A percentile compares a stretch with the other conserved stretches of the same genome.
These are phyloP conservation scores for Itoplectis maculator DNA, from an alignment of 2,888 invertebrate species.

Conservation along the genomic window DNA sequence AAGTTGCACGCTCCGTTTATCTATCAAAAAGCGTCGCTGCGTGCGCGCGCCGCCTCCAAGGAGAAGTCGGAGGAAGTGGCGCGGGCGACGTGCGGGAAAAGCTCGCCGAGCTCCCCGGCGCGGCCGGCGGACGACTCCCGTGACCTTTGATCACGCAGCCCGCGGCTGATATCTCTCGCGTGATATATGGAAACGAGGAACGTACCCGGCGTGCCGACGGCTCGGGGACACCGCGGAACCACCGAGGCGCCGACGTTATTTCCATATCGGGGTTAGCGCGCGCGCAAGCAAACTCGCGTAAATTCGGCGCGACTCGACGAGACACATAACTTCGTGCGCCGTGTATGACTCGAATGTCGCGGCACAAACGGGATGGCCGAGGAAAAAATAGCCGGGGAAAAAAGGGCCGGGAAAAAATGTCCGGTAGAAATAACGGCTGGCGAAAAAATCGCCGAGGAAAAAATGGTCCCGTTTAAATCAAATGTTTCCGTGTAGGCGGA, in stretches of 20 bases:
- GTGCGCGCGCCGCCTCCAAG: too few species aligned
- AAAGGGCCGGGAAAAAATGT: too few species aligned
- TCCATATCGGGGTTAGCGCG: slow-evolving; percentile 74
- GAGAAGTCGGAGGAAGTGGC: not conserved
- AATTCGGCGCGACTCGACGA: slow-evolving; percentile 59
- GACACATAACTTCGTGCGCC: too few species aligned
- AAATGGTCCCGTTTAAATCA: too few species aligned
- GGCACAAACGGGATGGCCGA: too few species aligned
- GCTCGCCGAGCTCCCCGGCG: slow-evolving; percentile 16
- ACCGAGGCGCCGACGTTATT: slow-evolving; percentile 68
- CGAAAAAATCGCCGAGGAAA: too few species aligned
- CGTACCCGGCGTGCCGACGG: slow-evolving; percentile 64
- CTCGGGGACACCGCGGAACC: slow-evolving; percentile 41
- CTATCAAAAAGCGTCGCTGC: slow-evolving; percentile 41
- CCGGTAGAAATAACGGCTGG: too few species aligned
- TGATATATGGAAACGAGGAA: slow-evolving; percentile 63
- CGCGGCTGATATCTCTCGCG: slow-evolving; percentile 23
- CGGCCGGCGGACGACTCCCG: slow-evolving; percentile 31
- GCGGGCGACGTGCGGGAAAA: not conserved
- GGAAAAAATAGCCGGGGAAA: too few species aligned
- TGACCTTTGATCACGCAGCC: slow-evolving; percentile 43
- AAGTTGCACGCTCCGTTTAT: slow-evolving; percentile 54
- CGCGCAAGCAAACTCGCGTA: slow-evolving; percentile 66
- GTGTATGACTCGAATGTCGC: too few species aligned
- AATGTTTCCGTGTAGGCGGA: too few species aligned